Percentiles rank a stretch among this genome's conserved stretches.
phyloP scores from a whole-genome alignment of 2,797 vertebrate genomes.

The Valencia hispanica region DNA sequence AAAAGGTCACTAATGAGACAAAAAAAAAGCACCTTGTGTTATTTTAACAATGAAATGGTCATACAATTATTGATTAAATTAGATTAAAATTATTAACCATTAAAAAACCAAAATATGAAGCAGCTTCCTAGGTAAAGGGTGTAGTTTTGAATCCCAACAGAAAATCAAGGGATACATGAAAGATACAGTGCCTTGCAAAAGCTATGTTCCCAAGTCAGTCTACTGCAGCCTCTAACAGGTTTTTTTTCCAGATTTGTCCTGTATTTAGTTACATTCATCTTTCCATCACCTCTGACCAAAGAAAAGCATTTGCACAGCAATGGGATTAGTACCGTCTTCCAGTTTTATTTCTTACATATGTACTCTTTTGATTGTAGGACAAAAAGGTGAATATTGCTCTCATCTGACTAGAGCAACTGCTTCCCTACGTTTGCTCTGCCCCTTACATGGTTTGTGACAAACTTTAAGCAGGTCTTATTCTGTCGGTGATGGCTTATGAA shows the following conservation, averaged over 20 bases:
- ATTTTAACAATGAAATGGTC: neutral
- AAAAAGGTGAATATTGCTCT: neutral
- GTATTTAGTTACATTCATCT: neutral
- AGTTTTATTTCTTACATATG: neutral
- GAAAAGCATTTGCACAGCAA: neutral
- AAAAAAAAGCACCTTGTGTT: neutral
- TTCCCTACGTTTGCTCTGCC: neutral
- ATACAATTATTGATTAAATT: neutral
- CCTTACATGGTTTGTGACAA: neutral
- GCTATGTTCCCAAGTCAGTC: neutral
- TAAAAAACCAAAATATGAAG: neutral
- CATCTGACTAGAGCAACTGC: neutral
- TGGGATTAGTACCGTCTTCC: neutral
- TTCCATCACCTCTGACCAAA: neutral
- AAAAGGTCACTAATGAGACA: neutral
- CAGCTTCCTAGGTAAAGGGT: neutral
- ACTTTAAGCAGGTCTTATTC: neutral
- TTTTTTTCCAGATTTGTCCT: neutral
- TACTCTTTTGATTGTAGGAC: neutral
- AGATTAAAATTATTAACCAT: neutral
- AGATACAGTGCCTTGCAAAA: neutral
- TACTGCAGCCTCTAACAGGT: neutral
- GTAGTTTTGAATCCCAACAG: neutral
- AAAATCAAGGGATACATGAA: neutral
- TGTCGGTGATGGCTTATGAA: slow-evolving; percentile 2